phyloP scores from a whole-genome alignment of 2,888 invertebrate genomes.

The Leucophenga maculata region DNA sequence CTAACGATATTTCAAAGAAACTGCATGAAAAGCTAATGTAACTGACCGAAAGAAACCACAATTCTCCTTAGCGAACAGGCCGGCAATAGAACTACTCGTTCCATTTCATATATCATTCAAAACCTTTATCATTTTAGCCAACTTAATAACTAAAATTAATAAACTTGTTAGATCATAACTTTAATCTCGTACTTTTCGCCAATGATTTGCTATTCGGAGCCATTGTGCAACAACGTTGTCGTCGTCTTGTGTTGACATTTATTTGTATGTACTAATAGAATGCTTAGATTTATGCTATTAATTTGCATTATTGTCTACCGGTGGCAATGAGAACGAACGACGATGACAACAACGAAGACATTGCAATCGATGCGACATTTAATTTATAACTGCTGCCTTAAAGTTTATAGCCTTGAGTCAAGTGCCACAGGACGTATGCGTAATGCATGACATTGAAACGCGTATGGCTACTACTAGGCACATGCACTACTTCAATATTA shows the following conservation, averaged over 20 bases:
- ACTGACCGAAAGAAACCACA: too few species aligned
- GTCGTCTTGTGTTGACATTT: conserved; percentile 38
- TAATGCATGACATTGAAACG: conserved; percentile 26
- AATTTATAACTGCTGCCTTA: background rate
- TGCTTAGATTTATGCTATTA: conserved; percentile 32
- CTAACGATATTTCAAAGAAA: too few species aligned
- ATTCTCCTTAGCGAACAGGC: too few species aligned
- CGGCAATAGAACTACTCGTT: too few species aligned
- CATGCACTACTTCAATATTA: background rate
- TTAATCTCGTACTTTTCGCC: too few species aligned
- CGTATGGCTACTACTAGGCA: background rate
- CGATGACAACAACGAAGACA: background rate
- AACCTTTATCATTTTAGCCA: too few species aligned
- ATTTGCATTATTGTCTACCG: conserved; percentile 14
- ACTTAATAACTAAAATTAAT: too few species aligned
- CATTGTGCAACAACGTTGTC: background rate
- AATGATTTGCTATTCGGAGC: too few species aligned
- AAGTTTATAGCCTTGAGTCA: conserved; percentile 10
- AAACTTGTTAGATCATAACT: too few species aligned
- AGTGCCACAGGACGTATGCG: conserved; percentile 32
- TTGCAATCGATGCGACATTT: conserved; percentile 8
- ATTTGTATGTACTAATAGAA: conserved; percentile 23
- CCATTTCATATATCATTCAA: too few species aligned
- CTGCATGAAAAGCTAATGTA: too few species aligned
- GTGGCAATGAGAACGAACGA: too few species aligned